Evolutionary conservation across 1,140 invertebrate genomes (phyloP), one percentile per base, ranked within the genome.

Genomic region (Bradysia coprophila): DNA sequence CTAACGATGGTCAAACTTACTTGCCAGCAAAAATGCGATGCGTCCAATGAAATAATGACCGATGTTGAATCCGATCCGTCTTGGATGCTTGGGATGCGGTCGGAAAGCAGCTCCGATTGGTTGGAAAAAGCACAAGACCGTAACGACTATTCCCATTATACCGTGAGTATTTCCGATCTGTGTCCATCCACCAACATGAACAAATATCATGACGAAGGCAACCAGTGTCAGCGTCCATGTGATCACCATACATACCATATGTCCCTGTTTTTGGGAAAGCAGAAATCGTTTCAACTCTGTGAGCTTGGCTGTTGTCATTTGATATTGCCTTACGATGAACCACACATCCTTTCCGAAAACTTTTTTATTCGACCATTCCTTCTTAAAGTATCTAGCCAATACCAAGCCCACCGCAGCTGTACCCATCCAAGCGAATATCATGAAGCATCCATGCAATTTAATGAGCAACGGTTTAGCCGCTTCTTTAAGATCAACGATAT

Each of bases 391-490:
- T 51, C 39, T 5, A 28, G 87, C 87, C 1, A 88, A 56, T 6
- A 92, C 59, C 43, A 91, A 87, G n/a, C 84, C 88, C 20, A 87
- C 61, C 3, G 81, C 83, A 2, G 83, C 80, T 15, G 78, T 76
- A 4, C 83, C 78, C 32, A 92, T 71, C 88, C 88, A 93, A 1
- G 85, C 84, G 1, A 75, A 68, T n/a, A 92, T 59, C 88, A 93
- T 92, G 49, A 92, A 74, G 49, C 69, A 69, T 3, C 84, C 85
- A 57, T 88, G 81, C 33, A 87, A 61, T 31, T 75, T 66, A 18
- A 82, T 61, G 15, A 82, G 50, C 47, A 76, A 74, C 9, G 73
- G 76, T n/a, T 71, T 67, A 0, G 65, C 64, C 11, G 59, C 59
- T n/a, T 75, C 56, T 15, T 65, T 54, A 9, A 69, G 56, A 16